Base-by-base conservation (phyloP, 2,113 vertebrate species). In the Pluvianellus socialis region DNA sequence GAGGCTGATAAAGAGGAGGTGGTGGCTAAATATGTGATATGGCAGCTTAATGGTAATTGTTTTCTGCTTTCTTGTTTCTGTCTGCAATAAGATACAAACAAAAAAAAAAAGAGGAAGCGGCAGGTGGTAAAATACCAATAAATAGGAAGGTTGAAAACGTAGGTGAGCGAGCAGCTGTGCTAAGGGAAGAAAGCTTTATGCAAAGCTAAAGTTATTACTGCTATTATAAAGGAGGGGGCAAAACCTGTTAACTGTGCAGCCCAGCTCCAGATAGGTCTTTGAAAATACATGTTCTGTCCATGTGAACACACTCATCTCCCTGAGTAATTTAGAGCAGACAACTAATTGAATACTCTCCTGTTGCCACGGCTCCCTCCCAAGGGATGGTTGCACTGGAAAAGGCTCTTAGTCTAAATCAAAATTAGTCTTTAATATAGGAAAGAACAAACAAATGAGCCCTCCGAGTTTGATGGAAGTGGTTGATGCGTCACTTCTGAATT, bases 361-460 rank as follows among this genome's bases (percentile, higher is more conserved):
- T 73, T 94, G 94, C 83, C 88, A 27, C 56, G 0, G 92, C 59
- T 77, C 28, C 68, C 35, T 94, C 96, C 86, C 1, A 0, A 35
- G 95, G 88, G 73, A 33, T 30, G 82, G 28, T 5, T 75, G 72
- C 40, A 2, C 76, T 85, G 77, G 66, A 49, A 53, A 79, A 81
- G 86, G 84, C 88, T 94, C 88, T 95, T 66, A 40, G 73, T 79
- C 56, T 12, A 17, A 72, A 91, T 67, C 89, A 61, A 84, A 92
- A 95, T 89, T 7, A 75, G 73, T 38, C 70, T 84, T 87, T 94
- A 82, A 92, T 94, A 63, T 21, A 18, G 56, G 66, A 38, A 68
- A 91, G 91, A 91, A 9, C 52, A 92, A 96, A 87, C 89, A 94
- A 63, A 84, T 6, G 84, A 91, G 77, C 89, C 55, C 76, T 67